These are phyloP conservation scores for Yponomeuta evonymella DNA, from an alignment of 2,888 invertebrate genomes.

Conservation along the genomic window DNA sequence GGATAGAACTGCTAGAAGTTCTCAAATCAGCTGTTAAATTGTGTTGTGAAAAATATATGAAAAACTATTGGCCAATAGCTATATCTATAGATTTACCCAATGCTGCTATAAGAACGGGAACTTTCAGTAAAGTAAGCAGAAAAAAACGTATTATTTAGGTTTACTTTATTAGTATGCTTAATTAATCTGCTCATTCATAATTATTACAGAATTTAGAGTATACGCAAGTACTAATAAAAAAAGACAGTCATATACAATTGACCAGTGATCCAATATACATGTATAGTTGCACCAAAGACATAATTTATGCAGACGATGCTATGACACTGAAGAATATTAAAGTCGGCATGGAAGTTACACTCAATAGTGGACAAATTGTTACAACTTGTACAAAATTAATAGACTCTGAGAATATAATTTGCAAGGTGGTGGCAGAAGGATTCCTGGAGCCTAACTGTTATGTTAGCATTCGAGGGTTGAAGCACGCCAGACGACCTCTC, in stretches of 20 bases:
- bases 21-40: constrained; percentile 52
- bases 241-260: neutral
- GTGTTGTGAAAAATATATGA: constrained; percentile 71
- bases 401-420: neutral
- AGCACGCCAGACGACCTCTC: constrained; percentile 33
- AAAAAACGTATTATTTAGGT: too few species aligned
- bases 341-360: neutral
- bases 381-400: neutral
- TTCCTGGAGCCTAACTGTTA: constrained; percentile 29
- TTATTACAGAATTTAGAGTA: neutral
- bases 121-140: constrained; percentile 19
- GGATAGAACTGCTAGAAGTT: constrained; percentile 42
- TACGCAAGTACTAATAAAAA: neutral
- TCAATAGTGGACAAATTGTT: neutral
- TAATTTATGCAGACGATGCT: neutral
- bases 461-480: constrained; percentile 37
- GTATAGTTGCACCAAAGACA: neutral
- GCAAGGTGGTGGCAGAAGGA: constrained; percentile 36
- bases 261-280: neutral
- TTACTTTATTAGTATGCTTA: too few species aligned
- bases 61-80: constrained; percentile 79
- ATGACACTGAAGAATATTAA: neutral
- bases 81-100: constrained; percentile 80
- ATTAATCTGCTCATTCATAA: too few species aligned
- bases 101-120: constrained; percentile 87